phyloP scores from a whole-genome alignment of 2,113 vertebrate species.

The Vidua macroura region DNA sequence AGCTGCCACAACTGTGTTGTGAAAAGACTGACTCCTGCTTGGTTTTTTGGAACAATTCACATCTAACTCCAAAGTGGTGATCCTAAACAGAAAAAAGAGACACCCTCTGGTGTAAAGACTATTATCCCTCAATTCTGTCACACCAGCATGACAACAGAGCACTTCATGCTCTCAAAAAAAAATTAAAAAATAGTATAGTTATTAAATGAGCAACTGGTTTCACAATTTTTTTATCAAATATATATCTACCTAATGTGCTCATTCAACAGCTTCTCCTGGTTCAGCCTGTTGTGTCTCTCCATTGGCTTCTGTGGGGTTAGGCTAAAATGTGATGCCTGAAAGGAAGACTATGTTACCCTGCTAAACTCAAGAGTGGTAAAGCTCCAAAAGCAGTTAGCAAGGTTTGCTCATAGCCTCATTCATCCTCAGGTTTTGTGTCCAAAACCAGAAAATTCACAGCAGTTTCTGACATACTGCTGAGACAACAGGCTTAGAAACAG shows the following conservation, averaged over 20 bases:
- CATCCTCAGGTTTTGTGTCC: neutral
- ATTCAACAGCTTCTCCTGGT: neutral
- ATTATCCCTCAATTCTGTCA: neutral
- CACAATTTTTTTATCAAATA: neutral
- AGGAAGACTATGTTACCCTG: neutral
- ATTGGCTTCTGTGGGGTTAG: neutral
- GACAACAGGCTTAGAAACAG: neutral
- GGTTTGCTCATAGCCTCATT: neutral
- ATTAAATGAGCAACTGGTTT: neutral
- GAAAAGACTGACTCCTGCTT: neutral
- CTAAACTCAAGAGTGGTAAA: neutral
- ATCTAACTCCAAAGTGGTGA: neutral
- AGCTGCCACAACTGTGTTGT: neutral
- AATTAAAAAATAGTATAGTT: neutral
- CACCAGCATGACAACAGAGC: neutral
- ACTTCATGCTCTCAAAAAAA: neutral
- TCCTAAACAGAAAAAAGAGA: neutral
- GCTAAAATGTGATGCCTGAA: neutral
- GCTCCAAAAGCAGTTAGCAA: neutral
- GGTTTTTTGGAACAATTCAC: neutral
- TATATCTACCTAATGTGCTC: accelerated
- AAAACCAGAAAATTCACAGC: neutral
- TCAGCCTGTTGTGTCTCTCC: neutral
- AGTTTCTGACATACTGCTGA: neutral
- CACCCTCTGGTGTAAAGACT: neutral